Evolutionary conservation across 2,797 vertebrate genomes (phyloP), one percentile per base, ranked within the genome.

Genomic region (Pelodytes ibericus): DNA sequence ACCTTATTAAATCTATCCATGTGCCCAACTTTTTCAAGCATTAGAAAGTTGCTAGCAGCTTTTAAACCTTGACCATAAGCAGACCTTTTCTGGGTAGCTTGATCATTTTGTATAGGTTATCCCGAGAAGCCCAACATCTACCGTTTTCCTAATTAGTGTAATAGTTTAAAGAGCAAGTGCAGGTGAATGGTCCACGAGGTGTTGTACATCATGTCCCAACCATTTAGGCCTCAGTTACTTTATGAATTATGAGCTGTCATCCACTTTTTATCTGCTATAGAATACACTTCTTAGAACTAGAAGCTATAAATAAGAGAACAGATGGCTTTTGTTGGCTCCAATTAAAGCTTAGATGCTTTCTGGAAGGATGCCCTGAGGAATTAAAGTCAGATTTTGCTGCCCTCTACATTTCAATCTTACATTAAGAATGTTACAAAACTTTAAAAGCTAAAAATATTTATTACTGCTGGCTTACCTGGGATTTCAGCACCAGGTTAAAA

Each of bases 301-400:
- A 80, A 82, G 81, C 88, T 93, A 93, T 91, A 92, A 92, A 92
- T 93, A 92, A 89, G 84, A 86, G 84, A 90, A 89, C 90, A 92
- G 89, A 91, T 91, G 90, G 87, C 87, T 87, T 90, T 84, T 85
- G 83, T 86, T 90, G 88, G 87, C 82, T 89, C 86, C 84, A 83
- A 70, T 24, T 84, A 80, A 84, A 81, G 77, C 72, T 79, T 30
- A 70, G 73, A 80, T 80, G 80, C 81, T 81, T 85, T 86, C 71
- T 83, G 71, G 31, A 68, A 69, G 64, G 33, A 74, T 69, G 58
- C 77, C 71, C 63, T 27, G 36, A 68, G 64, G 64, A 72, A 74
- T 69, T 41, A 68, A 60, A 47, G 53, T n/a, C 20, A 39, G 53
- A 27, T 49, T 24, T 26, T 65, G 20, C 77, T 73, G 64, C 58